phyloP scores from a whole-genome alignment of 2,888 invertebrate species.

The Carpatolechia fugitivella region DNA sequence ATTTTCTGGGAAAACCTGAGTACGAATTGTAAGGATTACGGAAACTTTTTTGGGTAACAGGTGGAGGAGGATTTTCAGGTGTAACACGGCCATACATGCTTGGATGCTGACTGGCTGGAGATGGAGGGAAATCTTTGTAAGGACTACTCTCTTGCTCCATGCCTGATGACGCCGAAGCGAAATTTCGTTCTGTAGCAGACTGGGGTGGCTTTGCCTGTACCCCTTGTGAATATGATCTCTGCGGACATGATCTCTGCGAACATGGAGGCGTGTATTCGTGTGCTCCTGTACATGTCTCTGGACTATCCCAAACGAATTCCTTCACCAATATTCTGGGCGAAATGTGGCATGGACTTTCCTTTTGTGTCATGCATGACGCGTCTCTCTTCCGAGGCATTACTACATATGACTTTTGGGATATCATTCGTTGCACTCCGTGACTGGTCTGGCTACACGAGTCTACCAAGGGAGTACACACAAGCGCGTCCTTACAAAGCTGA shows the following conservation, averaged over 20 bases:
- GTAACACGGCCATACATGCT: too few relatives aligned
- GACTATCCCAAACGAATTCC: slow-evolving; percentile 46
- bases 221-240: neutral
- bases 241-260: neutral
- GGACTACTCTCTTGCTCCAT: too few relatives aligned
- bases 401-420: neutral
- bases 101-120: too few relatives aligned
- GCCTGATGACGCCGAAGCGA: too few relatives aligned
- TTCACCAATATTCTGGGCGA: slow-evolving; percentile 41
- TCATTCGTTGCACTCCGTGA: neutral
- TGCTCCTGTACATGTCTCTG: slow-evolving; percentile 1
- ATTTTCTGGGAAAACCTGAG: too few relatives aligned
- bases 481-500: slow-evolving; percentile 24
- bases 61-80: too few relatives aligned
- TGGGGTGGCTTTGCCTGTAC: neutral
- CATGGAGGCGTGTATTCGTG: too few relatives aligned
- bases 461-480: slow-evolving; percentile 27
- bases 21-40: too few relatives aligned
- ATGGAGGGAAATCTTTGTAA: too few relatives aligned
- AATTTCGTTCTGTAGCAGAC: too few relatives aligned
- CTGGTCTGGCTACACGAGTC: slow-evolving; percentile 34
- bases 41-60: too few relatives aligned
- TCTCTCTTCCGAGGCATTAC: neutral
- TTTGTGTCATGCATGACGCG: neutral
- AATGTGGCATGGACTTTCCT: neutral